A percentile compares a stretch with the other conserved stretches of the same genome.
Conservation (phyloP, 1,140 invertebrate species). For the Lysiphlebus fabarum region DNA sequence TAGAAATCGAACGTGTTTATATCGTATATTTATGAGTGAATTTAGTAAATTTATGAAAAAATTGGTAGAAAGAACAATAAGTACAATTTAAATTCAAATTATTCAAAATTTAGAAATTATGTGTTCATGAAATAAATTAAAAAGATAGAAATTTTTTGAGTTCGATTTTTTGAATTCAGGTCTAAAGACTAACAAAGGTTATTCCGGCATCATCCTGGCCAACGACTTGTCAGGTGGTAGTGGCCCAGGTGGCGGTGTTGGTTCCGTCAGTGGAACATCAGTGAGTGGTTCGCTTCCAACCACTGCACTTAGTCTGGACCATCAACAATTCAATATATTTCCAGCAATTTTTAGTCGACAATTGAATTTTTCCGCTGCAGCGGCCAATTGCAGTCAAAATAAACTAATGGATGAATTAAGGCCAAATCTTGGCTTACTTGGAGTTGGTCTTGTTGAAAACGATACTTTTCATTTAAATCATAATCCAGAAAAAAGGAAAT, state of each 20-base stretch:
- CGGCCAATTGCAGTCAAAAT: slow-evolving; percentile 65
- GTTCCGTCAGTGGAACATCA: slow-evolving; percentile 45
- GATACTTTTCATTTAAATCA: slow-evolving; percentile 64
- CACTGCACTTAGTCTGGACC: slow-evolving; percentile 58
- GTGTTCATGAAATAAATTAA: neutral
- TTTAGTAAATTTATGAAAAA: no score
- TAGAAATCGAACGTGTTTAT: no score
- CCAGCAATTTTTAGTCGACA: slow-evolving; percentile 83
- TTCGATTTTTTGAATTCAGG: neutral
- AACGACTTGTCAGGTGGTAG: slow-evolving; percentile 54
- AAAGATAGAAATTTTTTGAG: neutral
- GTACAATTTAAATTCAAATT: slow-evolving; percentile 45
- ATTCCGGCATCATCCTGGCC: slow-evolving; percentile 55
- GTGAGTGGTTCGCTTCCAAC: slow-evolving; percentile 47
- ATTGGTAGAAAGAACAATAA: slow-evolving; percentile 39
- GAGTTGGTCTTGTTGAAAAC: slow-evolving; percentile 74
- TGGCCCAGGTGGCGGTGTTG: slow-evolving; percentile 48
- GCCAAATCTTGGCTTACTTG: slow-evolving; percentile 76
- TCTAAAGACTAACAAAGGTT: slow-evolving; percentile 42
- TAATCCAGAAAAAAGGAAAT: slow-evolving; percentile 63
- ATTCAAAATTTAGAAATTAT: slow-evolving; percentile 23
- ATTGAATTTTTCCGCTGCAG: slow-evolving; percentile 71
- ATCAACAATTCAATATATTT: slow-evolving; percentile 86
- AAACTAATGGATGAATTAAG: slow-evolving; percentile 80
- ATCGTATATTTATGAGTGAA: no score